Evolutionary conservation across 2,888 invertebrate species (phyloP), one percentile per base, ranked within the genome.

Genomic region (Brenthis hecate): DNA sequence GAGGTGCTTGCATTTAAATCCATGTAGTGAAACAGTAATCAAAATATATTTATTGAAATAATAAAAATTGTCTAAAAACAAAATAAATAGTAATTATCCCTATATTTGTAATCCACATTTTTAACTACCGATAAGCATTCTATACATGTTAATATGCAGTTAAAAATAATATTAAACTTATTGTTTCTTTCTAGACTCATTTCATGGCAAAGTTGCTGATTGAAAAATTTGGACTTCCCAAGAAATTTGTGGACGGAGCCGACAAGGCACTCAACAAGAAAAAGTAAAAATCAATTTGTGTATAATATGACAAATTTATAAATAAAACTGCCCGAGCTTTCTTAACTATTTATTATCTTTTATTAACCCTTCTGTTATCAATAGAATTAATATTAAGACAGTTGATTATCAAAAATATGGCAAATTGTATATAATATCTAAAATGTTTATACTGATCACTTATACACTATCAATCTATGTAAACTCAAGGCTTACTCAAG

Each of bases 221-320:
- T 93, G 97, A 96, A 77, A 96, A 96, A 81, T 97, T 96, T 83
- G 95, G 95, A 70, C 93, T 97, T 65, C 96, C 96, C 56, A 95
- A 95, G 85, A 96, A 95, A 78, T 96, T 94, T 77, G 94, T 97
- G 66, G 94, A 94, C 77, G 97, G 97, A 47, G 91, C 96, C 19
- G 96, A 97, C 87, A 95, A 95, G 77, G 96, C 96, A 14, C 94
- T 96, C 23, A 96, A 96, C 80, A 94, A 95, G 84, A 95, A 94
- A 82, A 95, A 91, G 85, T 81, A 77, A 81, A 56, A 14, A 23
- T 60, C 43, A 5, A 28, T 28, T 28, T 61, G 61, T 64, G 57
- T 28, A 58, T 54, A 51, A 23, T 69, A 23, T 23, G 68, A 28
- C 11, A 54, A 65, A 58, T 50, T 70, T 28, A 66, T 56, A 64